These are phyloP conservation scores for Drosophila fungiperda DNA, from an alignment of 2,888 invertebrate species.

Conservation along the genomic window DNA sequence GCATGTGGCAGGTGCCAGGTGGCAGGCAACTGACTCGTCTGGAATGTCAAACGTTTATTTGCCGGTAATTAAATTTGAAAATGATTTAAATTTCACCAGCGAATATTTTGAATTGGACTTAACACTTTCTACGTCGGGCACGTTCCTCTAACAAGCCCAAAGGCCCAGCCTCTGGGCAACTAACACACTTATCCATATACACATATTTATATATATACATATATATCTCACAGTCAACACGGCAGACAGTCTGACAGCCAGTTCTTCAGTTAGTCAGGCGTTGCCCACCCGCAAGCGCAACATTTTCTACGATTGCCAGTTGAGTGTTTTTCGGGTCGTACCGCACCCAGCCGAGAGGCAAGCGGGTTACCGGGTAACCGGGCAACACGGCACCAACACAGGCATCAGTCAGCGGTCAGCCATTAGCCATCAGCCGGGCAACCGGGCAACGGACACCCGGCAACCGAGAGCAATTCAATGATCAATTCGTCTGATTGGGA, in stretches of 20 bases:
- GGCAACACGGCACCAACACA: background rate
- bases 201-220: background rate
- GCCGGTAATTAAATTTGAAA: constrained; percentile 79
- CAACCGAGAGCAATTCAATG: constrained; percentile 47
- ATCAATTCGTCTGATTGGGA: constrained; percentile 74
- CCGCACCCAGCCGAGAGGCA: constrained; percentile 3
- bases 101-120: constrained; percentile 75
- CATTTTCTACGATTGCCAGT: constrained; percentile 13
- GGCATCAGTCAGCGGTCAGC: background rate
- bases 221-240: background rate
- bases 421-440: background rate
- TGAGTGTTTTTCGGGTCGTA: background rate
- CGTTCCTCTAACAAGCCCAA: constrained; percentile 36
- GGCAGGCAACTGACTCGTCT: constrained; percentile 50
- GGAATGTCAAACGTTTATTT: constrained; percentile 79
- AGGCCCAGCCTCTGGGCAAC: constrained; percentile 13
- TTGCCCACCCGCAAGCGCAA: constrained; percentile 67
- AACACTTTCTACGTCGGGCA: constrained; percentile 72
- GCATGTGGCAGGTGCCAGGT: constrained; percentile 25
- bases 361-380: background rate
- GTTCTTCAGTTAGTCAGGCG: constrained; percentile 28
- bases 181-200: constrained; percentile 7
- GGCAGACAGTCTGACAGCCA: background rate
- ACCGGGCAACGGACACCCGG: constrained; percentile 1
- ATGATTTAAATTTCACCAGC: constrained; percentile 80